phyloP scores from a whole-genome alignment of 2,888 invertebrate species.

The Aspidapion aeneum region DNA sequence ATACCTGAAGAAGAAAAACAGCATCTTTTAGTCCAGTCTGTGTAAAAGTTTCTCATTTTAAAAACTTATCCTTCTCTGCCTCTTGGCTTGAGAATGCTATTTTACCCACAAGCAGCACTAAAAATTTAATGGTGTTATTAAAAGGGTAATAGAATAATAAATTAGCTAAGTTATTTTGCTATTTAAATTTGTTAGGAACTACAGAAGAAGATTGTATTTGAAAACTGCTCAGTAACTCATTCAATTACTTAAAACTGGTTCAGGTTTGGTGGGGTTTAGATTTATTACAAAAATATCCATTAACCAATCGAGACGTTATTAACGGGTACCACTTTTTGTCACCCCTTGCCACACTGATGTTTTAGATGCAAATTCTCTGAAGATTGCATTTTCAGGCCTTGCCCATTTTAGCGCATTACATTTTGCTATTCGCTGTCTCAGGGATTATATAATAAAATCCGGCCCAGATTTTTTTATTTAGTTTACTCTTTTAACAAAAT shows the following conservation, averaged over 20 bases:
- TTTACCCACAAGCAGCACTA: constrained; percentile 2
- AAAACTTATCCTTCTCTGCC: too few relatives aligned
- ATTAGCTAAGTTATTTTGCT: constrained; percentile 3
- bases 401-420: background rate
- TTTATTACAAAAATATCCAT: background rate
- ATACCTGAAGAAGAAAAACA: too few relatives aligned
- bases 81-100: too few relatives aligned
- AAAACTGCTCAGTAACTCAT: constrained; percentile 4
- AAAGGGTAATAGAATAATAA: constrained; percentile 5
- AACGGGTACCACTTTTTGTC: background rate
- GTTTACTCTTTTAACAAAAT: too few relatives aligned
- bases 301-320: background rate
- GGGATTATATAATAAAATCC: too few relatives aligned
- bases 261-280: background rate
- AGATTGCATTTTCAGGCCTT: background rate
- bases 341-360: background rate
- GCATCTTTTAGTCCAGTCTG: too few relatives aligned
- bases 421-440: too few relatives aligned
- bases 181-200: constrained; percentile 1
- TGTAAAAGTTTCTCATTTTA: too few relatives aligned
- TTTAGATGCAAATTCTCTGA: background rate
- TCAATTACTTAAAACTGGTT: background rate
- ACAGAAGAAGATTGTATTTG: constrained; percentile 1
- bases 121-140: constrained; percentile 2
- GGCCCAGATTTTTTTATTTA: too few relatives aligned